These are phyloP conservation scores for Napeogenes sylphis DNA, from an alignment of 2,888 invertebrate species.

Conservation along the genomic window DNA sequence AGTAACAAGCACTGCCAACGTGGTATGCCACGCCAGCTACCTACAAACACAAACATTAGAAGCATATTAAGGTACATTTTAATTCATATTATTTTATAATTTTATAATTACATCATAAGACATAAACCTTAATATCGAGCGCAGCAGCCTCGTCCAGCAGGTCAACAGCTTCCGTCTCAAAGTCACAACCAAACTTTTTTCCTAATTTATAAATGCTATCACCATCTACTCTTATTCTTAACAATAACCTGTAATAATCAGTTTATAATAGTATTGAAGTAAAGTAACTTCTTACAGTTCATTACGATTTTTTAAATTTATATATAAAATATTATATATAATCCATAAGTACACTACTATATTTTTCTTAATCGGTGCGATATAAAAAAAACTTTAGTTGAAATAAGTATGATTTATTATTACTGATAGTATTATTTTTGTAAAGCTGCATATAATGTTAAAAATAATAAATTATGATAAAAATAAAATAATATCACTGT, in stretches of 20 bases:
- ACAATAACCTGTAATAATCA: constrained; percentile 26
- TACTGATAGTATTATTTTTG: too few species aligned
- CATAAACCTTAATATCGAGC: constrained; percentile 37
- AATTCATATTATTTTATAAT: background rate
- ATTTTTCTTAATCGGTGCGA: too few species aligned
- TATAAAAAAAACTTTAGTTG: too few species aligned
- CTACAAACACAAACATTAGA: constrained; percentile 28
- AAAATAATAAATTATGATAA: too few species aligned
- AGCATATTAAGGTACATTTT: background rate
- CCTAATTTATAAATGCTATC: constrained; percentile 39
- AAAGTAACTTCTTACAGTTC: too few species aligned
- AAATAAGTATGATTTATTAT: too few species aligned
- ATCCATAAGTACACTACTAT: too few species aligned
- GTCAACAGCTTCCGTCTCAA: constrained; percentile 41
- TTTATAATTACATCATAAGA: background rate
- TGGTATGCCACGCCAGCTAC: constrained; percentile 49
- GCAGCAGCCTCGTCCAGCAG: constrained; percentile 45
- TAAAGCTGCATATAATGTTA: too few species aligned
- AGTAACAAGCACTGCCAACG: constrained; percentile 42
- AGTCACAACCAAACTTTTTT: constrained; percentile 46
- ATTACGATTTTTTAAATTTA: too few species aligned
- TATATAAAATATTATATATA: too few species aligned
- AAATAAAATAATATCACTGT: too few species aligned
- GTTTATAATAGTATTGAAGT: background rate
- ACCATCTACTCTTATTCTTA: constrained; percentile 42